A percentile compares a stretch with the other conserved stretches of the same genome.
These are phyloP conservation scores for Bothrops jararaca DNA, from an alignment of 2,113 vertebrate species.

Conservation along the genomic window DNA sequence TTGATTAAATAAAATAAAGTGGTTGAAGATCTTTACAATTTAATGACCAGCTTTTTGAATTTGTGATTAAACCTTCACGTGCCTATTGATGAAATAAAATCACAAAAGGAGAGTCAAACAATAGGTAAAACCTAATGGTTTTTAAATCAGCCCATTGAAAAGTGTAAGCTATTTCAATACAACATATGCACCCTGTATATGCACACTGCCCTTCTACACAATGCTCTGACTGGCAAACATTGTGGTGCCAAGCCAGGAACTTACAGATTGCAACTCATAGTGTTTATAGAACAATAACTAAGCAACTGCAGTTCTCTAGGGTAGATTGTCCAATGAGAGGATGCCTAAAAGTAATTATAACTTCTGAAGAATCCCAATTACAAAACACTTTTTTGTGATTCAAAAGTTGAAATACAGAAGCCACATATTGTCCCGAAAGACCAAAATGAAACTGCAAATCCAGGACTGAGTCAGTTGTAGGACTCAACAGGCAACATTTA, in stretches of 20 bases:
- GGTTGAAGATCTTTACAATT: constrained; percentile 16
- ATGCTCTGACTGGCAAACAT: constrained; percentile 12
- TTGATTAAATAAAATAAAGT: constrained; percentile 28
- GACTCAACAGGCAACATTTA: neutral
- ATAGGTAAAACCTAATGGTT: constrained; percentile 17
- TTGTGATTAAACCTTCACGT: neutral
- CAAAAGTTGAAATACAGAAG: constrained; percentile 33
- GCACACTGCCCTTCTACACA: neutral
- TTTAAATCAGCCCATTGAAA: constrained; percentile 13
- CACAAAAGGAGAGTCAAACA: constrained; percentile 15
- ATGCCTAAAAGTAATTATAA: constrained; percentile 3
- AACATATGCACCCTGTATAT: neutral
- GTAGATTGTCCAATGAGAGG: constrained; percentile 25
- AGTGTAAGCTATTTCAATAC: neutral
- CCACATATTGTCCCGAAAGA: neutral
- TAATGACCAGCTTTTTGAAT: constrained; percentile 22
- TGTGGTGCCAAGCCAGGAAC: constrained; percentile 23
- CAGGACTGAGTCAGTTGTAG: neutral
- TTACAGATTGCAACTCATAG: constrained; percentile 2
- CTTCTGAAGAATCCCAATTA: constrained; percentile 47
- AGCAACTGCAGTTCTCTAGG: constrained; percentile 49
- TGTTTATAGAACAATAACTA: constrained; percentile 58
- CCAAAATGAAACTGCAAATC: neutral
- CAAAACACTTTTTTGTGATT: constrained; percentile 67
- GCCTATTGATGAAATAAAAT: neutral